Conservation (phyloP, 1,140 invertebrate species). For the Galleria mellonella region DNA sequence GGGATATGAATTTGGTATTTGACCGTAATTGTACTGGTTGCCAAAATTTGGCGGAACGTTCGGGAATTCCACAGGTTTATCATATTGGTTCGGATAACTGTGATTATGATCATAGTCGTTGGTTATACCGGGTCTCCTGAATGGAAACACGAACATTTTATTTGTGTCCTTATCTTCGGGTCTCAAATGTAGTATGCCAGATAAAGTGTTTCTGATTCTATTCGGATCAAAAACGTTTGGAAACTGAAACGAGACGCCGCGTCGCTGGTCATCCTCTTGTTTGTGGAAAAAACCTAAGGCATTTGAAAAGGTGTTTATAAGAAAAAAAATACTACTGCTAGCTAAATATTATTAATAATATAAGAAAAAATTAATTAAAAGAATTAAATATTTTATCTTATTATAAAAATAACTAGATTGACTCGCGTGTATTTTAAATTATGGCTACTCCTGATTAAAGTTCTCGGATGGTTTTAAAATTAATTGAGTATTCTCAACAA, state of each 20-base stretch:
- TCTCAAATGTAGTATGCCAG: conserved; percentile 20
- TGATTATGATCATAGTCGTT: not conserved
- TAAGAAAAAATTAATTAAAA: no score
- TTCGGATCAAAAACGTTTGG: conserved; percentile 17
- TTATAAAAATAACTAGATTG: no score
- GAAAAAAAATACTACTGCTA: no score
- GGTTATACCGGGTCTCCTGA: not conserved
- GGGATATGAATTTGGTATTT: not conserved
- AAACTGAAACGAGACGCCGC: conserved; percentile 20
- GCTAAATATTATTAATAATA: no score
- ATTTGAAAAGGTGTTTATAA: not conserved
- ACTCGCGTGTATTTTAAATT: no score
- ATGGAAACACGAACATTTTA: not conserved
- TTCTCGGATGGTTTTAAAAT: no score
- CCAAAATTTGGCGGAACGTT: not conserved
- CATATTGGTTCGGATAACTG: conserved; percentile 1
- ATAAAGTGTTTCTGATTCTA: conserved; percentile 26
- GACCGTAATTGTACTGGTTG: not conserved
- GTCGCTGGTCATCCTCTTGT: conserved; percentile 23
- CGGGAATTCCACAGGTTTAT: not conserved
- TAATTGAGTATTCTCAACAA: no score
- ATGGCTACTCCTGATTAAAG: no score
- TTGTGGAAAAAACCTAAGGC: conserved; percentile 43
- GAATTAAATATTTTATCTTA: no score
- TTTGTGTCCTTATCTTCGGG: conserved; percentile 13